phyloP scores from a whole-genome alignment of 2,113 vertebrate species.

The Steatornis caripensis region DNA sequence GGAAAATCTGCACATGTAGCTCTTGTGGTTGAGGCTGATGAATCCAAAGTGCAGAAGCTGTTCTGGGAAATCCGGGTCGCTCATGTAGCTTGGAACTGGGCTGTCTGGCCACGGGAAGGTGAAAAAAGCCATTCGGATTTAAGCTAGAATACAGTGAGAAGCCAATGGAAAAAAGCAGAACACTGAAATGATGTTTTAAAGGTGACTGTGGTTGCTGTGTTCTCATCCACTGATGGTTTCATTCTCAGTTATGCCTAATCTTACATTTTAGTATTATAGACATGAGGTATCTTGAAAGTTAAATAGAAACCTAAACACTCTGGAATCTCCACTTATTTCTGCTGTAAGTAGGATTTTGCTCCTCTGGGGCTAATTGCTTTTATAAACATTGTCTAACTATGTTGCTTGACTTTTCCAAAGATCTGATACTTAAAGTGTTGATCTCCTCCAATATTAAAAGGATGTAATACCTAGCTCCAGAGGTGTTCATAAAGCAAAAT shows the following conservation, averaged over 20 bases:
- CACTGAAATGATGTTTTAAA: not conserved
- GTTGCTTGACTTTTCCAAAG: constrained; percentile 21
- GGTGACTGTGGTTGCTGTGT: not conserved
- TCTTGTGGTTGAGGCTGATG: not conserved
- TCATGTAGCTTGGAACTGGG: not conserved
- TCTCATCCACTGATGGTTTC: not conserved
- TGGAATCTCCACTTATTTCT: not conserved
- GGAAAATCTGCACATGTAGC: not conserved
- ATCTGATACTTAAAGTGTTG: constrained; percentile 10
- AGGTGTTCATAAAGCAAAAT: constrained; percentile 40
- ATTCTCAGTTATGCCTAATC: not conserved
- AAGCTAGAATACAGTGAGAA: not conserved
- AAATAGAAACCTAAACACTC: not conserved
- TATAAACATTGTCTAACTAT: not conserved
- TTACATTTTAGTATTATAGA: not conserved
- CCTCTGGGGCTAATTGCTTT: constrained; percentile 13
- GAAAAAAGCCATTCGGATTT: not conserved
- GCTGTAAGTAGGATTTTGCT: not conserved
- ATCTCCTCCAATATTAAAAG: constrained; percentile 23
- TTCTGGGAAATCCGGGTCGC: not conserved
- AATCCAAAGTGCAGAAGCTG: not conserved
- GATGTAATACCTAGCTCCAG: not conserved
- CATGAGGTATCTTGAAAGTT: not conserved
- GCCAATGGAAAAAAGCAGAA: not conserved
- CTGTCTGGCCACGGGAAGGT: not conserved